Conservation (phyloP, 2,113 vertebrate species). For the Apodemus speciosus region DNA sequence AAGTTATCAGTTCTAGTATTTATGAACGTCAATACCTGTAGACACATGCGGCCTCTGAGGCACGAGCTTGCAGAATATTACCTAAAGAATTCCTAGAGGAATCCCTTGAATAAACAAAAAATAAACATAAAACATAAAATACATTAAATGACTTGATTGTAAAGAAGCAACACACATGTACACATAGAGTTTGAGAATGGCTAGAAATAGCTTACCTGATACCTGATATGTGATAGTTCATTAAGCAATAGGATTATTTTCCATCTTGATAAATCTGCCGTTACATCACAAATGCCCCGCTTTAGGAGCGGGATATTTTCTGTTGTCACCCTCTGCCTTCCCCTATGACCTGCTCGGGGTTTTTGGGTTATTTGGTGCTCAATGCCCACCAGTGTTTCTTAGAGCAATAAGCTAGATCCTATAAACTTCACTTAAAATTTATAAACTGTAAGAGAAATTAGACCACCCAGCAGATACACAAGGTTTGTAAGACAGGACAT, state of each 20-base stretch:
- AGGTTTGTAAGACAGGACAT: background rate
- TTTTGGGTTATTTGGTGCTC: background rate
- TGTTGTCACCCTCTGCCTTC: background rate
- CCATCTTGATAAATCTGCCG: background rate
- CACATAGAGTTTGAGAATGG: background rate
- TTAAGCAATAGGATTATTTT: background rate
- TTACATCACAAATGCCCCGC: background rate
- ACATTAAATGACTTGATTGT: background rate
- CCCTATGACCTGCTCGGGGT: background rate
- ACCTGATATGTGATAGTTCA: background rate
- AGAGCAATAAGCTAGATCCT: background rate
- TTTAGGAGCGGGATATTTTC: background rate
- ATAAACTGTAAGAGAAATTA: background rate
- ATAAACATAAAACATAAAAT: background rate
- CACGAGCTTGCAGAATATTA: background rate
- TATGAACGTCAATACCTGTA: background rate
- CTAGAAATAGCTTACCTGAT: background rate
- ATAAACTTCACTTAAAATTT: conserved; percentile 4
- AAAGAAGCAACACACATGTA: no score
- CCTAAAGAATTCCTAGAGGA: conserved; percentile 30
- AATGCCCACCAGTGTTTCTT: background rate
- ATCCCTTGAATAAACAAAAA: conserved; percentile 39
- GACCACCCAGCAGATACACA: background rate
- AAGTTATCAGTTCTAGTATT: background rate
- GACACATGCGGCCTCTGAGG: background rate